These are phyloP conservation scores for Leptopterna dolabrata DNA, from an alignment of 2,888 invertebrate genomes.

Conservation along the genomic window DNA sequence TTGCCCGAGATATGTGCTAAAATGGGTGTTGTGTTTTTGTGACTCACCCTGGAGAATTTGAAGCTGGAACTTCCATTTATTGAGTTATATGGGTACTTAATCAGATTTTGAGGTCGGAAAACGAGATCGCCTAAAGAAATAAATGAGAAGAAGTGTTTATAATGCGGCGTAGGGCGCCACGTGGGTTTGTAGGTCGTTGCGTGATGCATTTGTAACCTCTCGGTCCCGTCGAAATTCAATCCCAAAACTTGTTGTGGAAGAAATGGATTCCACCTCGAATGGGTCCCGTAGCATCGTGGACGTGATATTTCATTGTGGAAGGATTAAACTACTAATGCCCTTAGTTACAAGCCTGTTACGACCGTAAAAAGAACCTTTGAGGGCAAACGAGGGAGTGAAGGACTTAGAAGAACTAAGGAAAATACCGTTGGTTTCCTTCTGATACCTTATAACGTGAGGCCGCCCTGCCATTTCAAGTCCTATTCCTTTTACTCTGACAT, in stretches of 20 bases:
- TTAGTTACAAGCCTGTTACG: constrained; percentile 14
- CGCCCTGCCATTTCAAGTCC: neutral
- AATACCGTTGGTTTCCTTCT: constrained; percentile 11
- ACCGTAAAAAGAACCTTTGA: neutral
- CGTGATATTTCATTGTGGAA: neutral
- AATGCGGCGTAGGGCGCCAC: neutral
- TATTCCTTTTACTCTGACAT: neutral
- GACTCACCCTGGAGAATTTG: too few species aligned
- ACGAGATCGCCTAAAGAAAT: neutral
- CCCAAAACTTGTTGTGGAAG: neutral
- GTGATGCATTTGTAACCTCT: neutral
- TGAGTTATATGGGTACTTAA: too few species aligned
- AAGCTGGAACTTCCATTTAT: too few species aligned
- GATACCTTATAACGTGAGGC: neutral
- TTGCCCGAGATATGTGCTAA: too few species aligned
- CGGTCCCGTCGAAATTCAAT: neutral
- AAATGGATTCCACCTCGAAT: neutral
- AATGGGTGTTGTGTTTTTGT: too few species aligned
- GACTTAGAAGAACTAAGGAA: neutral
- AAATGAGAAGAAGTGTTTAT: neutral
- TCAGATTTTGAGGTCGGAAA: neutral
- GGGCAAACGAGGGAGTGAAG: constrained; percentile 1
- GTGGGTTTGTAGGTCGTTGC: neutral
- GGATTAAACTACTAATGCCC: constrained; percentile 15
- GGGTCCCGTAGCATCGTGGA: neutral